Evolutionary conservation across 1,140 invertebrate species (phyloP).

Genomic region (Mycetomoellerius zeteki): DNA sequence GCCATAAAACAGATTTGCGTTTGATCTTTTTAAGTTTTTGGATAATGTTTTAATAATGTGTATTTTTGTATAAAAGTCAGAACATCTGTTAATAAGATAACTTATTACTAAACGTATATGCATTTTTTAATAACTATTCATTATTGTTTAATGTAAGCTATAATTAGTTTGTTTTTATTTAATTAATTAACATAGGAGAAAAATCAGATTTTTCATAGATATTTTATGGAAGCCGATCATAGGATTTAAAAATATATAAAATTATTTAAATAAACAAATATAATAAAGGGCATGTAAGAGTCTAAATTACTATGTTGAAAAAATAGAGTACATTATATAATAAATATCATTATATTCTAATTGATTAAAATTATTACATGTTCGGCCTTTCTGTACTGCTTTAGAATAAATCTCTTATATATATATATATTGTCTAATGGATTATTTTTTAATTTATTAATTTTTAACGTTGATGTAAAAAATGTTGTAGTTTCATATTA

Average conservation of each 20-base stretch:
- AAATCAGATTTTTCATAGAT: background rate
- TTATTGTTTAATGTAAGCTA: background rate
- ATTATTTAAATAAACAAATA: too few species aligned
- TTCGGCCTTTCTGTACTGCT: too few species aligned
- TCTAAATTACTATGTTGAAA: too few species aligned
- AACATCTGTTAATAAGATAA: background rate
- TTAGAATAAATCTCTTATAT: background rate
- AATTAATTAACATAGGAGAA: background rate
- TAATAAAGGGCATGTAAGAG: too few species aligned
- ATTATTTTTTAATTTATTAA: constrained; percentile 12
- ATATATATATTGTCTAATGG: too few species aligned
- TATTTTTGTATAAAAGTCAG: background rate
- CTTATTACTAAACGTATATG: background rate
- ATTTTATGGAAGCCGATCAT: background rate
- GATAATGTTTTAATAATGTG: background rate
- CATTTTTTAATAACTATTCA: background rate
- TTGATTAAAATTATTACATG: too few species aligned
- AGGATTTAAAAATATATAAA: constrained; percentile 3
- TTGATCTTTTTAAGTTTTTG: background rate
- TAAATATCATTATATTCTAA: too few species aligned
- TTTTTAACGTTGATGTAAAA: background rate
- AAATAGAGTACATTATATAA: too few species aligned
- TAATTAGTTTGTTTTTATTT: background rate
- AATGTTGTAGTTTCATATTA: background rate
- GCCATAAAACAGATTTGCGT: background rate